Percentiles rank a stretch among this genome's conserved stretches.
Conservation (phyloP, 2,797 vertebrate species). For the Thalassophryne amazonica region DNA sequence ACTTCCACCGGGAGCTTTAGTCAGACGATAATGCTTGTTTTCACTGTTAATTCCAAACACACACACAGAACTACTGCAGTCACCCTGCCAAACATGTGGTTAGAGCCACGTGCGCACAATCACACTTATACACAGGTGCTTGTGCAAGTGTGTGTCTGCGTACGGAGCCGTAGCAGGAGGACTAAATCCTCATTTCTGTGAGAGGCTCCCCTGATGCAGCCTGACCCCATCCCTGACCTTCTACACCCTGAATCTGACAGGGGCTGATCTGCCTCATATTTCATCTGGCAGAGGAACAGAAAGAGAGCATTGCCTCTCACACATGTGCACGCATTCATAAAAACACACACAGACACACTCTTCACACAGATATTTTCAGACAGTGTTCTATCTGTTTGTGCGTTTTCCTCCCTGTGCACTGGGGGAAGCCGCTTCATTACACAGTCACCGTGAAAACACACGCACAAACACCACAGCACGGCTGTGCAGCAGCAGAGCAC, state of each 20-base stretch:
- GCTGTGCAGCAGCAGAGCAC: slow-evolving; percentile 39
- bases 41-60: slow-evolving; percentile 67
- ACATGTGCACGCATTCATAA: not conserved
- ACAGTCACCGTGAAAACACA: slow-evolving; percentile 42
- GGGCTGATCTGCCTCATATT: slow-evolving; percentile 70
- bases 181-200: slow-evolving; percentile 66
- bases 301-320: not conserved
- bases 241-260: slow-evolving; percentile 63
- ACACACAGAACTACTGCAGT: slow-evolving; percentile 38
- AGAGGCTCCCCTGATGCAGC: slow-evolving; percentile 52
- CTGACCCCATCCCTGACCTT: slow-evolving; percentile 65
- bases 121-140: slow-evolving; percentile 20
- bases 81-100: slow-evolving; percentile 56
- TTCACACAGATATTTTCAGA: slow-evolving; percentile 27
- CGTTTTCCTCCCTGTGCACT: slow-evolving; percentile 22
- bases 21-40: slow-evolving; percentile 78
- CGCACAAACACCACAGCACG: slow-evolving; percentile 15
- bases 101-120: slow-evolving; percentile 28
- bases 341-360: not conserved
- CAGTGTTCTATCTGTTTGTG: slow-evolving; percentile 22
- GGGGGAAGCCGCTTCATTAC: slow-evolving; percentile 55
- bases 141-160: not conserved
- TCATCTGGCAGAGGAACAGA: slow-evolving; percentile 49
- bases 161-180: slow-evolving; percentile 31
- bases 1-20: slow-evolving; percentile 73